These are phyloP conservation scores for Pterobdella sp. DNA, from an alignment of 2,888 invertebrate genomes.

Conservation along the genomic window DNA sequence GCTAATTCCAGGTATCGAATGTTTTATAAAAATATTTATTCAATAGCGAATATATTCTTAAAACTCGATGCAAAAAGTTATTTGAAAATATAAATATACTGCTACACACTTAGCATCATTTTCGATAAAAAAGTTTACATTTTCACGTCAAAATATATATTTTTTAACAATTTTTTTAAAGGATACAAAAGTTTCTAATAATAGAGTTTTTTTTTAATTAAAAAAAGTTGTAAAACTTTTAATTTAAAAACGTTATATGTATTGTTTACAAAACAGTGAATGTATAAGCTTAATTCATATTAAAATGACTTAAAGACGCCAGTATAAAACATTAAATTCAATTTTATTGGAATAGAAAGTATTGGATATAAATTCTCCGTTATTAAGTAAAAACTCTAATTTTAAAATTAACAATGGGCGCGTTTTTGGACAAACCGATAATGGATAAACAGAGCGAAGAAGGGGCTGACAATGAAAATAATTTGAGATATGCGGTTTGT, in stretches of 20 bases:
- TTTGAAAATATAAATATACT: not conserved
- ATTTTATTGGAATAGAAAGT: not conserved
- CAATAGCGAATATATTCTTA: no score
- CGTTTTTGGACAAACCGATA: constrained; percentile 96
- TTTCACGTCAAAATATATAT: not conserved
- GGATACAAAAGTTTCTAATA: not conserved
- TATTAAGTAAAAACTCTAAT: not conserved
- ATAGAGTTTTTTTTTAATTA: not conserved
- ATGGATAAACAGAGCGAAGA: constrained; percentile 91
- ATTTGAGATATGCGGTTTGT: constrained; percentile 63
- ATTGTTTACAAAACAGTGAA: constrained; percentile 2
- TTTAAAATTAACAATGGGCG: constrained; percentile 70
- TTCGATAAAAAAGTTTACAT: not conserved
- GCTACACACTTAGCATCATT: no score
- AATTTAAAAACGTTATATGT: not conserved
- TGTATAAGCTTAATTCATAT: not conserved
- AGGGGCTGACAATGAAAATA: constrained; percentile 73
- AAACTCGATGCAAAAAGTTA: not conserved
- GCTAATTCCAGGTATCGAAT: no score
- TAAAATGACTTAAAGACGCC: not conserved
- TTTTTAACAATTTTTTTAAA: not conserved
- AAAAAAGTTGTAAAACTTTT: not conserved
- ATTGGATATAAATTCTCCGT: not conserved
- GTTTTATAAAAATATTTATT: no score
- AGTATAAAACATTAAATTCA: not conserved